These are phyloP conservation scores for Actinia equina DNA, from an alignment of 64 coral and sea anemone genomes.

Conservation along the genomic window DNA sequence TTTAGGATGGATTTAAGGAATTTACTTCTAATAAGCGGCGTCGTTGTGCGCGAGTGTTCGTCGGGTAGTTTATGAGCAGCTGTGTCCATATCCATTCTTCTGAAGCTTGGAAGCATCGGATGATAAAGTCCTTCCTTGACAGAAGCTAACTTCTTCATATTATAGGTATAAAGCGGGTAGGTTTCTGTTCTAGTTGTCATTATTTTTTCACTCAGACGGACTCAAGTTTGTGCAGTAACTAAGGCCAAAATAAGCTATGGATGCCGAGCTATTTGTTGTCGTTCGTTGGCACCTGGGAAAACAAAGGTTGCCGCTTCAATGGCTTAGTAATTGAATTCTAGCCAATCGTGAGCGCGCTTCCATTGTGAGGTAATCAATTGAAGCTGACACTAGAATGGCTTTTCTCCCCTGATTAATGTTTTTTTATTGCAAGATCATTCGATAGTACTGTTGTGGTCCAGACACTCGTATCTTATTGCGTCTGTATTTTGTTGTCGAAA, in stretches of 20 bases:
- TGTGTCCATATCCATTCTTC: constrained; percentile 94
- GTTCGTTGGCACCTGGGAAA: not conserved
- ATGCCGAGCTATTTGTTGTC: constrained; percentile 7
- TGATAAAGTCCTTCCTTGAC: constrained; percentile 96
- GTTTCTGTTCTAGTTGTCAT: constrained; percentile 39
- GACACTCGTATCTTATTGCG: not conserved
- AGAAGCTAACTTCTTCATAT: constrained; percentile 70
- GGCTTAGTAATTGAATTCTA: constrained; percentile 1
- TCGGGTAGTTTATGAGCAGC: constrained; percentile 88
- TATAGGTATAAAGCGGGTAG: constrained; percentile 32
- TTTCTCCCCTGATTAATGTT: not conserved
- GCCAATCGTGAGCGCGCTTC: constrained; percentile 45
- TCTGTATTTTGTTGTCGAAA: not conserved
- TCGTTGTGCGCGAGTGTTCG: constrained; percentile 88
- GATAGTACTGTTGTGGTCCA: not conserved
- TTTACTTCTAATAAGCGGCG: constrained; percentile 69
- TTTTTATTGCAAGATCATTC: not conserved
- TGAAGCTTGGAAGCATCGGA: constrained; percentile 81
- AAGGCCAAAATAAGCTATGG: not conserved
- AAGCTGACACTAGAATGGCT: constrained; percentile 22
- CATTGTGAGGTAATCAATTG: constrained; percentile 39
- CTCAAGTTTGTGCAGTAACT: not conserved
- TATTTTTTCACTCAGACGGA: not conserved
- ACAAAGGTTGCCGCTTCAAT: constrained; percentile 33
- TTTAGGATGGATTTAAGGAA: not conserved